A percentile compares a stretch with the other conserved stretches of the same genome.
Conservation (phyloP, 1,140 invertebrate genomes). For the Caenorhabditis latens region DNA sequence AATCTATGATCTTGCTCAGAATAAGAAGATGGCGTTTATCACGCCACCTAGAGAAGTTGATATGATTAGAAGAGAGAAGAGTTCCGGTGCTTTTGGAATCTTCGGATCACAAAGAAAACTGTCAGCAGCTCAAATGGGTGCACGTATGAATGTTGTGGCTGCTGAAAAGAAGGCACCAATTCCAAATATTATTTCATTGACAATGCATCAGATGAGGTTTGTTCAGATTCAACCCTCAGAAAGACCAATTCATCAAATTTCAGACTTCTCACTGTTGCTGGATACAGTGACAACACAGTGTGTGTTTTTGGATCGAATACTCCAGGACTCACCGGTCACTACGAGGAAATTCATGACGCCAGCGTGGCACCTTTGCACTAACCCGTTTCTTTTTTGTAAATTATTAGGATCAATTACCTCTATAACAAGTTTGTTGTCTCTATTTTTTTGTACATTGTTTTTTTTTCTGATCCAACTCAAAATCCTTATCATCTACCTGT, state of each 20-base stretch:
- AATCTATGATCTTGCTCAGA: constrained; percentile 31
- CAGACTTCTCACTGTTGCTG: constrained; percentile 25
- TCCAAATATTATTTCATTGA: constrained; percentile 12
- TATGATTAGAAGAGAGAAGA: background rate
- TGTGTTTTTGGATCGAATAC: background rate
- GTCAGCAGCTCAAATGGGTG: background rate
- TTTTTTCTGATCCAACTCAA: background rate
- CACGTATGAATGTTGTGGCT: background rate
- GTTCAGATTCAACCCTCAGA: too few species aligned
- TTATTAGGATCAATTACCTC: too few species aligned
- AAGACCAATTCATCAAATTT: background rate
- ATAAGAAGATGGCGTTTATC: background rate
- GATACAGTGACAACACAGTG: constrained; percentile 29
- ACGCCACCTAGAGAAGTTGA: background rate
- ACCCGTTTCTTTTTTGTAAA: too few species aligned
- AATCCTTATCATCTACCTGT: background rate
- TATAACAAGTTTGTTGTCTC: too few species aligned
- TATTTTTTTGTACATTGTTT: too few species aligned
- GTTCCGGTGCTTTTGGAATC: background rate
- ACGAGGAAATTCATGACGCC: background rate
- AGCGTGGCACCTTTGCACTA: background rate
- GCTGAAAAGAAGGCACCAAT: background rate
- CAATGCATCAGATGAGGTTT: constrained; percentile 46
- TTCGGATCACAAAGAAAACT: constrained; percentile 24
- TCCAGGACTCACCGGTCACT: constrained; percentile 18